Conservation (phyloP, 2,113 vertebrate species). For the Panurus biarmicus region DNA sequence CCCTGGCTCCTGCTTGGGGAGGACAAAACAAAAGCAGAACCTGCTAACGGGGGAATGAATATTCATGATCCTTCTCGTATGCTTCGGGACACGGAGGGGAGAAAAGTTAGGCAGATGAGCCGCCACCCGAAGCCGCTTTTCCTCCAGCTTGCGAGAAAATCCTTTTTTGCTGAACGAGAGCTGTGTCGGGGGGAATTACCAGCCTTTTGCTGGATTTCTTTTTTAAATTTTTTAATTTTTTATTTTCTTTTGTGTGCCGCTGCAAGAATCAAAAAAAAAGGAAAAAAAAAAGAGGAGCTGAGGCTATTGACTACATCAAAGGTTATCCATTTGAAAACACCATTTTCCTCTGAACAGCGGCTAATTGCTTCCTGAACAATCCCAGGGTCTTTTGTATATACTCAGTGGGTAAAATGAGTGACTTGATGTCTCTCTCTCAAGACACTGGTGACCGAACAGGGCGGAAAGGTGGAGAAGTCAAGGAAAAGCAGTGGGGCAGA, state of each 20-base stretch:
- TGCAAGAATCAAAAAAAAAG: background rate
- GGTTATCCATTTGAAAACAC: constrained; percentile 71
- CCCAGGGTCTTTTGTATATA: constrained; percentile 65
- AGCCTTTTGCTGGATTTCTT: background rate
- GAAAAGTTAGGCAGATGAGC: constrained; percentile 54
- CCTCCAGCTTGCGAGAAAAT: background rate
- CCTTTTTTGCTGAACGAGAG: constrained; percentile 8
- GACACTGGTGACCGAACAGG: constrained; percentile 7
- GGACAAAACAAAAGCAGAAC: constrained; percentile 38
- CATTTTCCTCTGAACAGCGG: constrained; percentile 54
- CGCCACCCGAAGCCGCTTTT: background rate
- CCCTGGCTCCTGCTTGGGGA: background rate
- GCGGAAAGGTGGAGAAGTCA: constrained; percentile 29
- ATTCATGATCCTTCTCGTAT: background rate
- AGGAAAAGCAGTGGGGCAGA: background rate
- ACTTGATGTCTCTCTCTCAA: constrained; percentile 36
- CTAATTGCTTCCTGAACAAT: constrained; percentile 69
- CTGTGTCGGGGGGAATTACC: background rate
- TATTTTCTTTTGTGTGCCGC: background rate
- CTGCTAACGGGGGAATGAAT: background rate
- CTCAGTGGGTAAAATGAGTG: constrained; percentile 58
- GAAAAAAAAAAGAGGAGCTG: background rate
- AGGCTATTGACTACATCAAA: constrained; percentile 64
- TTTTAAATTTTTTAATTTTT: background rate
- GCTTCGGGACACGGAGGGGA: constrained; percentile 5